These are phyloP conservation scores for Synergus gifuensis DNA, from an alignment of 2,888 invertebrate species.

Conservation along the genomic window DNA sequence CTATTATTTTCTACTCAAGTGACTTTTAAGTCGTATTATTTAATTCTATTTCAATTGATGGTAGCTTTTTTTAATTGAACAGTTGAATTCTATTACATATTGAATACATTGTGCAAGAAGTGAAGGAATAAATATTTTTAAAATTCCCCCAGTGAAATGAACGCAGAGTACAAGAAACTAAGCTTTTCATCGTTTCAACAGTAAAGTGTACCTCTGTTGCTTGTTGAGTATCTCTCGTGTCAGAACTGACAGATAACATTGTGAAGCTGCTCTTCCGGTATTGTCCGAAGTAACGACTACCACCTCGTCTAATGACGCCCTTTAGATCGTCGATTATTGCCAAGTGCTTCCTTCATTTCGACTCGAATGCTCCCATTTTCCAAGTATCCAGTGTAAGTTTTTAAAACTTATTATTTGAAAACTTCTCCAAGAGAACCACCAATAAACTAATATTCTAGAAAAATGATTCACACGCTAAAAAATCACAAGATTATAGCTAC, in stretches of 20 bases:
- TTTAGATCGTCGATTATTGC: slow-evolving; percentile 23
- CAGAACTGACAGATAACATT: slow-evolving; percentile 41
- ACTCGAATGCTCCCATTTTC: neutral
- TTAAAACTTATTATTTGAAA: neutral
- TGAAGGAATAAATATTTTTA: no score
- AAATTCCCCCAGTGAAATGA: neutral
- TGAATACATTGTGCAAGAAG: no score
- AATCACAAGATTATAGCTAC: neutral
- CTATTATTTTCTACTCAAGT: no score
- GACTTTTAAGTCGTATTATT: no score
- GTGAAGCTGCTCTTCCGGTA: slow-evolving; percentile 14
- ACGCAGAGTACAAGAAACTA: neutral
- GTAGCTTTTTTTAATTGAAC: neutral
- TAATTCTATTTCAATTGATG: neutral
- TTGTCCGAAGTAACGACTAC: slow-evolving; percentile 26
- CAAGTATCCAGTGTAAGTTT: neutral
- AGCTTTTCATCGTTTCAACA: neutral
- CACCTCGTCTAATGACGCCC: slow-evolving; percentile 21
- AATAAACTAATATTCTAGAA: neutral
- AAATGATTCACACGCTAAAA: neutral
- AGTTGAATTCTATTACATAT: no score
- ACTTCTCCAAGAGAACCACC: neutral
- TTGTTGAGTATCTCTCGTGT: slow-evolving; percentile 24
- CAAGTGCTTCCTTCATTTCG: neutral
- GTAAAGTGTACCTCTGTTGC: slow-evolving; percentile 13